phyloP scores from a whole-genome alignment of 2,113 vertebrate genomes.

The Pipra filicauda region DNA sequence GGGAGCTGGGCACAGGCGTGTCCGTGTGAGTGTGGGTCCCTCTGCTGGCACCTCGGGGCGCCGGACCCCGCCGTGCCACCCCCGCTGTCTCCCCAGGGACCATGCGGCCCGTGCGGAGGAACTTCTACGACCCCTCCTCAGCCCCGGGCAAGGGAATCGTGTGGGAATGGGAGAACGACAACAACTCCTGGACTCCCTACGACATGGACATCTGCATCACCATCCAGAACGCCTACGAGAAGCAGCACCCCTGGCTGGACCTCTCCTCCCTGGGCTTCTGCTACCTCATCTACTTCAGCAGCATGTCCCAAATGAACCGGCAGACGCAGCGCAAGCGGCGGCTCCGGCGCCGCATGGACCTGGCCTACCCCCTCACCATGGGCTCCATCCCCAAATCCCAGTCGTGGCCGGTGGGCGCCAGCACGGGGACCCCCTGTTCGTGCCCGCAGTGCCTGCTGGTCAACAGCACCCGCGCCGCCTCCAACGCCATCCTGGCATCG shows the following conservation, averaged over 20 bases:
- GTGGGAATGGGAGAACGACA: slow-evolving; percentile 97
- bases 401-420: slow-evolving; percentile 93
- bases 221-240: slow-evolving; percentile 98
- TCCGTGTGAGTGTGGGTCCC: fast-evolving
- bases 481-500: slow-evolving; percentile 94
- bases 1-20: fast-evolving
- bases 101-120: slow-evolving; percentile 91
- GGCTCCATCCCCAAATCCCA: slow-evolving; percentile 97
- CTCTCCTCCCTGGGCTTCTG: slow-evolving; percentile 94
- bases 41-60: fast-evolving
- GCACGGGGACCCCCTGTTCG: slow-evolving; percentile 89
- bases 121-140: slow-evolving; percentile 94
- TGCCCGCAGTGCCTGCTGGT: slow-evolving; percentile 95
- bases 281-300: slow-evolving; percentile 96
- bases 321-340: slow-evolving; percentile 91
- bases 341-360: slow-evolving; percentile 92
- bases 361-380: slow-evolving; percentile 94
- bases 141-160: slow-evolving; percentile 95
- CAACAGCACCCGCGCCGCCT: slow-evolving; percentile 92
- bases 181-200: slow-evolving; percentile 90
- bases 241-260: slow-evolving; percentile 97
- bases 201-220: slow-evolving; percentile 98
- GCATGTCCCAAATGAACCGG: slow-evolving; percentile 96
- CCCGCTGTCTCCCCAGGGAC: slow-evolving; percentile 76
- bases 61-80: fast-evolving